Conservation (phyloP, 2,113 vertebrate genomes). For the Albula glossodonta region DNA sequence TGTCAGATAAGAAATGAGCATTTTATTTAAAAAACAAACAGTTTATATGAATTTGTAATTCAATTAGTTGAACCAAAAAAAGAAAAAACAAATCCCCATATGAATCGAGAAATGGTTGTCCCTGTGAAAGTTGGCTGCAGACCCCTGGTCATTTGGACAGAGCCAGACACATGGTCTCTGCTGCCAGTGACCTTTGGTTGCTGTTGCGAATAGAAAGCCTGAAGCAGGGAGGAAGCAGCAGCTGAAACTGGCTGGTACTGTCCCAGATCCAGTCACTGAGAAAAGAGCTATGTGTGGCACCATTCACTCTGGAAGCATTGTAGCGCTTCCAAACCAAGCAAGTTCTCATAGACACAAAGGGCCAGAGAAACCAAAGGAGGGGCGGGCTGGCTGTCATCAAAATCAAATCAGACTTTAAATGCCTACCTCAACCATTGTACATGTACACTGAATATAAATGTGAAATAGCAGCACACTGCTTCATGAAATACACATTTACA, state of each 20-base stretch:
- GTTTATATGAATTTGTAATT: neutral
- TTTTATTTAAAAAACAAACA: no score
- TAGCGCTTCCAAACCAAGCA: conserved; percentile 59
- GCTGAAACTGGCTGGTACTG: neutral
- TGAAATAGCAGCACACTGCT: neutral
- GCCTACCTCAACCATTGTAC: neutral
- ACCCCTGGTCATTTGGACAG: neutral
- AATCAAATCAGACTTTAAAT: neutral
- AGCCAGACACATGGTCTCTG: neutral
- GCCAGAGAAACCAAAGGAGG: conserved; percentile 50
- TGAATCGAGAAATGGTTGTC: neutral
- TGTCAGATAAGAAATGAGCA: no score
- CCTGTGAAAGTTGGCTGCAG: neutral
- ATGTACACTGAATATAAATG: no score
- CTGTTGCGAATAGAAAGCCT: conserved; percentile 30
- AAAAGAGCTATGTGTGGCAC: conserved; percentile 27
- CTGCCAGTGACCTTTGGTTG: neutral
- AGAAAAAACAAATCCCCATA: neutral
- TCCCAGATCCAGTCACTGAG: neutral
- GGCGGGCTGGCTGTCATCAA: conserved; percentile 48
- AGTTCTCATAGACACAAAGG: conserved; percentile 63
- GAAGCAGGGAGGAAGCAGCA: neutral
- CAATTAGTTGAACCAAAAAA: neutral
- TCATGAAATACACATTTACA: neutral
- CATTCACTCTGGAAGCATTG: conserved; percentile 61